Base-by-base conservation (phyloP, 2,888 invertebrate species). In the Koerneria pararmatus region DNA sequence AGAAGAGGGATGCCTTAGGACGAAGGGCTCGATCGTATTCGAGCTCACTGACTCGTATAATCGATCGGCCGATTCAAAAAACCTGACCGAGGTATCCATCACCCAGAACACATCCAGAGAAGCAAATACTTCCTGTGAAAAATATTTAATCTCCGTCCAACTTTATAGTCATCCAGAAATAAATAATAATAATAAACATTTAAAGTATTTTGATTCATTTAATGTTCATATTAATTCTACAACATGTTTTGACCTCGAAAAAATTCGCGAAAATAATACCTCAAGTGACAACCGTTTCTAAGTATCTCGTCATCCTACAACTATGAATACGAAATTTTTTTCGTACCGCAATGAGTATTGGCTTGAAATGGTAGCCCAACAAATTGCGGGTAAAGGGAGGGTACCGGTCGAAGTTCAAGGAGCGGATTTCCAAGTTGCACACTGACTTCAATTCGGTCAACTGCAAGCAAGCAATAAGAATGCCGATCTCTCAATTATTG, bases 291-390 rank as follows among this genome's bases (percentile, higher is more conserved):
- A n/a, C n/a, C n/a, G n/a, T n/a, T n/a, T n/a, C n/a, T n/a, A n/a
- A n/a, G n/a, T n/a, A n/a, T n/a, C n/a, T n/a, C n/a, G n/a, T n/a
- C n/a, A n/a, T n/a, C n/a, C n/a, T n/a, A n/a, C n/a, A n/a, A n/a
- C n/a, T n/a, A n/a, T n/a, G n/a, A n/a, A n/a, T n/a, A n/a, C n/a
- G n/a, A n/a, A 62, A n/a, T 24, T 35, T 2, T 8, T 24, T 8
- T 41, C 54, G 37, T 31, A 64, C 65, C 8, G 65, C 65, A 48
- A 65, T 65, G 29, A 65, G 53, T 35, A 65, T 65, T 4, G 57
- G 57, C 27, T 65, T 65, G 65, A 65, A 65, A 29, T 65, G 24
- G 58, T 65, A 65, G 49, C 58, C 57, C 48, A 58, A 32, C 1
- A 57, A 19, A 2, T 37, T 6, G 1, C n/a, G 27, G 8, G 58